A percentile compares a stretch with the other conserved stretches of the same genome.
phyloP scores from a whole-genome alignment of 2,888 invertebrate species.

The Hartigia nigra region DNA sequence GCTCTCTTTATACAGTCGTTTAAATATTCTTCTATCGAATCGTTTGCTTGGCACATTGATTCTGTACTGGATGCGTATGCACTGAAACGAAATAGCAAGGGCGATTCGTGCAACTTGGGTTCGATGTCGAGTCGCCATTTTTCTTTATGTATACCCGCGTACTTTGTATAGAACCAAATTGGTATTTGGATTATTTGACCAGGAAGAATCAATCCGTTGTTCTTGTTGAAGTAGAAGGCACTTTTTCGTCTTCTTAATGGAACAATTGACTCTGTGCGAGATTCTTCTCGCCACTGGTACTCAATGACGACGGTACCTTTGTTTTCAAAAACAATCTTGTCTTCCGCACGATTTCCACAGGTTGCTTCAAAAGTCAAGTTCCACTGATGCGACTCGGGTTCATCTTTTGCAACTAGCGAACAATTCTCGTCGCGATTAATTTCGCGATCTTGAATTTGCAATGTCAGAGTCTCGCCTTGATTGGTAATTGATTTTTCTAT shows the following conservation, averaged over 20 bases:
- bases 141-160: conserved; percentile 65
- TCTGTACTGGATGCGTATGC: conserved; percentile 32
- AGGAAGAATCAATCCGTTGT: conserved; percentile 68
- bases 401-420: background rate
- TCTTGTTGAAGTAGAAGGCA: conserved; percentile 72
- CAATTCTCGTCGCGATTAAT: conserved; percentile 28
- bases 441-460: conserved; percentile 47
- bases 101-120: conserved; percentile 55
- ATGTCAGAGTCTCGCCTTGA: conserved; percentile 24
- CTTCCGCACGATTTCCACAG: conserved; percentile 19
- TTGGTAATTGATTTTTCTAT: background rate
- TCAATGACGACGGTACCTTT: conserved; percentile 67
- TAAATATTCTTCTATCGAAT: conserved; percentile 36
- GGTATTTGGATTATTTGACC: conserved; percentile 66
- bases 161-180: conserved; percentile 67
- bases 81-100: conserved; percentile 40
- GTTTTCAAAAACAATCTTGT: conserved; percentile 65
- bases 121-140: conserved; percentile 68
- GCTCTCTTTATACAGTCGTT: conserved; percentile 31
- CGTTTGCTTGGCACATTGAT: background rate
- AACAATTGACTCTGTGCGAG: conserved; percentile 31
- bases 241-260: conserved; percentile 61
- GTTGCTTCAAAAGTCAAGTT: conserved; percentile 34
- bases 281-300: conserved; percentile 66
- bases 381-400: conserved; percentile 29